Conservation (phyloP, 2,888 invertebrate genomes). For the Imbricaverruca yamaguchii region DNA sequence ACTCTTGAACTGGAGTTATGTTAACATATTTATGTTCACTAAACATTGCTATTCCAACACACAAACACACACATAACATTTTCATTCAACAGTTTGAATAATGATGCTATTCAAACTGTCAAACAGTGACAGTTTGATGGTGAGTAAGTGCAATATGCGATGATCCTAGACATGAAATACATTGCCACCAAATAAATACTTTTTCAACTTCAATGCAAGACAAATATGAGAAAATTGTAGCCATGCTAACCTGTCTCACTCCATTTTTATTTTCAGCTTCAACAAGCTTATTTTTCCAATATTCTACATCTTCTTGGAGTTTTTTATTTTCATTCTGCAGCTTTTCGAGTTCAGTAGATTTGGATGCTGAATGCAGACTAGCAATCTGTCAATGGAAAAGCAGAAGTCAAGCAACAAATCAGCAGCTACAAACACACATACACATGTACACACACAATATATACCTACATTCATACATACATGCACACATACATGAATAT, state of each 20-base stretch:
- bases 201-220: background rate
- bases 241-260: background rate
- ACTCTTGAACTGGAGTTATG: too few relatives aligned
- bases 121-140: too few relatives aligned
- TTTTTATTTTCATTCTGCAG: background rate
- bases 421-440: too few relatives aligned
- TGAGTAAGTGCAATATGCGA: background rate
- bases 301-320: background rate
- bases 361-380: background rate
- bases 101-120: too few relatives aligned
- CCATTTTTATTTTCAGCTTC: background rate
- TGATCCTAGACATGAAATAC: background rate
- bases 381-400: background rate
- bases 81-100: too few relatives aligned
- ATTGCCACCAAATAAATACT: background rate
- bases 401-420: too few relatives aligned
- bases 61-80: too few relatives aligned
- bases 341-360: background rate
- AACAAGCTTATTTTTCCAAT: background rate
- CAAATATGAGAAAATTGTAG: background rate
- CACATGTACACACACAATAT: too few relatives aligned
- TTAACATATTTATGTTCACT: too few relatives aligned
- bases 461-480: too few relatives aligned
- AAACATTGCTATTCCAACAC: too few relatives aligned
- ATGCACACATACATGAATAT: too few relatives aligned